A percentile compares a stretch with the other conserved stretches of the same genome.
Evolutionary conservation across 1,140 invertebrate genomes (phyloP).

Genomic region (Chlorops oryzae): DNA sequence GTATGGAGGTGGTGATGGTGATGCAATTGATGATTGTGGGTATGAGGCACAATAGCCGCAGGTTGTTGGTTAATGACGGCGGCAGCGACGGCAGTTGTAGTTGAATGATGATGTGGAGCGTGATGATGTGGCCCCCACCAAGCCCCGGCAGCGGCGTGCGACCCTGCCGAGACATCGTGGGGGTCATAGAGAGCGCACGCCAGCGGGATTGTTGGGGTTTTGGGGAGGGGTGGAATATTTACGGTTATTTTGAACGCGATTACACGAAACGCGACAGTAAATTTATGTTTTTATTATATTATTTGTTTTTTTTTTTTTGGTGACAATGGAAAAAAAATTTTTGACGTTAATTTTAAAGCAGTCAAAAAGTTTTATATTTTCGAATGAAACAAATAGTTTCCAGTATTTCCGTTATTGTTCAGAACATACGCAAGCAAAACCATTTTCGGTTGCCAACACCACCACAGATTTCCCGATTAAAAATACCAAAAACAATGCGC

Average conservation of each 20-base stretch:
- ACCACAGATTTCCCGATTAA: too few relatives aligned
- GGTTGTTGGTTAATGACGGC: conserved; percentile 4
- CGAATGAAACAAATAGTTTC: background rate
- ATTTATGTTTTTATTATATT: too few relatives aligned
- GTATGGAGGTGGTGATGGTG: conserved; percentile 34
- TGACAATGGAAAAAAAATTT: too few relatives aligned
- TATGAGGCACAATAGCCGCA: too few relatives aligned
- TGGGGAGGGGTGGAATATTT: conserved; percentile 48
- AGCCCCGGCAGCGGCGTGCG: conserved; percentile 49
- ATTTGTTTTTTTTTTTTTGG: too few relatives aligned
- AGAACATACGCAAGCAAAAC: too few relatives aligned
- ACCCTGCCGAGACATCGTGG: conserved; percentile 50
- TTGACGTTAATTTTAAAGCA: too few relatives aligned
- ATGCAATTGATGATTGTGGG: conserved; percentile 34
- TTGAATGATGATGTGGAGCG: conserved; percentile 27
- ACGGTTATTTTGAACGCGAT: conserved; percentile 47
- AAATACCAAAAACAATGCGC: too few relatives aligned
- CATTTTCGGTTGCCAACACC: too few relatives aligned
- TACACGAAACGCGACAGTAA: conserved; percentile 31
- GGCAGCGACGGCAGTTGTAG: conserved; percentile 17
- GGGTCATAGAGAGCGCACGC: conserved; percentile 50
- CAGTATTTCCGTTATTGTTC: conserved; percentile 2
- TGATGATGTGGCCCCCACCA: conserved; percentile 47
- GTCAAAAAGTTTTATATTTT: conserved; percentile 8
- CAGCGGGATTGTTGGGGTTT: conserved; percentile 49